Conservation (phyloP, 2,888 invertebrate species). For the Phyllotreta striolata region DNA sequence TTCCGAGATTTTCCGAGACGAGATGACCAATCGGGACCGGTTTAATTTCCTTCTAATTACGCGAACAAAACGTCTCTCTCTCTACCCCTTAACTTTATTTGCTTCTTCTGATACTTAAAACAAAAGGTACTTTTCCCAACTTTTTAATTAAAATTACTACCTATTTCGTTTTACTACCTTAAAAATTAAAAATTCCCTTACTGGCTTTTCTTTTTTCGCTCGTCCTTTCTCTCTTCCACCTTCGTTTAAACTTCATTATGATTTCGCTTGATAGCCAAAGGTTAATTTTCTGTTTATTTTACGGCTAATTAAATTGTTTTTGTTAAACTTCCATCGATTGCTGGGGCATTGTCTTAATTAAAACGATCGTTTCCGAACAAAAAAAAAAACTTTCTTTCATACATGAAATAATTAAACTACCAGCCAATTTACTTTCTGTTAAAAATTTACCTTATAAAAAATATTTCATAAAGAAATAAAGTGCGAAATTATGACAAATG, state of each 20-base stretch:
- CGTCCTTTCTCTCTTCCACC: conserved; percentile 41
- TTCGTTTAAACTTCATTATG: conserved; percentile 53
- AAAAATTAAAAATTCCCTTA: conserved; percentile 59
- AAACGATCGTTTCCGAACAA: conserved; percentile 29
- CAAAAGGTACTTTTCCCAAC: conserved; percentile 61
- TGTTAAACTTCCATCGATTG: conserved; percentile 39
- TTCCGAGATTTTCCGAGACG: no score
- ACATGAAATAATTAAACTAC: conserved; percentile 1
- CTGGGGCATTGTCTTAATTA: conserved; percentile 41
- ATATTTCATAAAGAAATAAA: no score
- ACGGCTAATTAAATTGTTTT: conserved; percentile 50
- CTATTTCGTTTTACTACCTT: conserved; percentile 60
- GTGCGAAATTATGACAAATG: no score
- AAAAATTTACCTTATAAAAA: no score
- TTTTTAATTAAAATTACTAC: conserved; percentile 62
- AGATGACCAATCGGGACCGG: conserved; percentile 54
- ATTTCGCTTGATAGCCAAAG: conserved; percentile 51
- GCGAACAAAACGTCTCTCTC: conserved; percentile 59
- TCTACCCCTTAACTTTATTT: conserved; percentile 59
- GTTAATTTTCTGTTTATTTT: conserved; percentile 46
- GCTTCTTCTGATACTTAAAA: conserved; percentile 58
- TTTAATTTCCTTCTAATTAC: conserved; percentile 61
- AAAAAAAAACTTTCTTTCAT: background rate
- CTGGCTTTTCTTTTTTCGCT: conserved; percentile 40
- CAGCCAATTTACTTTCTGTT: conserved; percentile 5